phyloP scores from a whole-genome alignment of 2,888 invertebrate genomes.

The Caenorhabditis sp. region DNA sequence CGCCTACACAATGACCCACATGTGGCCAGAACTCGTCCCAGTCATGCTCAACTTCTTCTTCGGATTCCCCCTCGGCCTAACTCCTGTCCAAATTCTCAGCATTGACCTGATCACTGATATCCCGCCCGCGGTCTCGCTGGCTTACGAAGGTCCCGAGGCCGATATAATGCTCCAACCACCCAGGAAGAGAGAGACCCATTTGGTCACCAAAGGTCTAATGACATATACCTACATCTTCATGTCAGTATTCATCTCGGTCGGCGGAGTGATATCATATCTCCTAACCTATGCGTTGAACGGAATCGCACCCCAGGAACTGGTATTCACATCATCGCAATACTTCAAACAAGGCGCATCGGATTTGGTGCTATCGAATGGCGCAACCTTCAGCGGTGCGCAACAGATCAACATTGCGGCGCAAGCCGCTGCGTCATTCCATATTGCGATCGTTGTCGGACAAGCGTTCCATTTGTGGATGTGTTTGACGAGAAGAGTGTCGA shows the following conservation, averaged over 20 bases:
- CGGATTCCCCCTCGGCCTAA: slow-evolving; percentile 64
- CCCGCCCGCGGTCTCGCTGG: slow-evolving; percentile 64
- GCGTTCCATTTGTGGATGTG: slow-evolving; percentile 61
- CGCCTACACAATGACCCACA: slow-evolving; percentile 64
- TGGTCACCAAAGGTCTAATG: slow-evolving; percentile 62
- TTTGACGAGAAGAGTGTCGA: slow-evolving; percentile 58
- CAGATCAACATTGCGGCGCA: slow-evolving; percentile 47
- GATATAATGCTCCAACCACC: slow-evolving; percentile 67
- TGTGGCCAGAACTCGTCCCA: slow-evolving; percentile 68
- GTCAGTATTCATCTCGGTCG: slow-evolving; percentile 62
- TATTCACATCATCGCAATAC: slow-evolving; percentile 38
- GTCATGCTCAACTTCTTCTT: slow-evolving; percentile 66
- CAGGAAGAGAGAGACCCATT: slow-evolving; percentile 49
- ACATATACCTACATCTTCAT: slow-evolving; percentile 65
- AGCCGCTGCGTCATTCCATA: slow-evolving; percentile 45
- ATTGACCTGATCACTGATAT: slow-evolving; percentile 65
- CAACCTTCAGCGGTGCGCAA: slow-evolving; percentile 23
- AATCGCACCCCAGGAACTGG: slow-evolving; percentile 39
- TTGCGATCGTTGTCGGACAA: slow-evolving; percentile 41
- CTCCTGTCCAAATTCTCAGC: slow-evolving; percentile 63
- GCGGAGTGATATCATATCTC: slow-evolving; percentile 46
- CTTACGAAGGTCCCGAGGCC: slow-evolving; percentile 65
- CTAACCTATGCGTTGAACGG: slow-evolving; percentile 47
- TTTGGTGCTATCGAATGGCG: slow-evolving; percentile 29
- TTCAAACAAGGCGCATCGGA: slow-evolving; percentile 43